These are phyloP conservation scores for Discoglossus pictus DNA, from an alignment of 2,797 vertebrate genomes.

Conservation along the genomic window DNA sequence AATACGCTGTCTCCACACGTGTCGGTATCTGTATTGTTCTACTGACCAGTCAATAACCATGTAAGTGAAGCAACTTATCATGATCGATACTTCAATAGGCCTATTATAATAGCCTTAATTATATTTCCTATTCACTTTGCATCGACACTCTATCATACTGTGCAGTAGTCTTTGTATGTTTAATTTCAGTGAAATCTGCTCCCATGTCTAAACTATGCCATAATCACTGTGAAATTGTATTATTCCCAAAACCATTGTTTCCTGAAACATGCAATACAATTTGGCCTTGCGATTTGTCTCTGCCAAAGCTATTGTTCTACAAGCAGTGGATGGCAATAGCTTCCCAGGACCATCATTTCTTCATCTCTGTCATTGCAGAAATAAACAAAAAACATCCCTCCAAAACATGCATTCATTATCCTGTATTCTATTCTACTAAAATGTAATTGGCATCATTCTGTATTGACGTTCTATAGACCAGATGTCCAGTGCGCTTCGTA, in stretches of 20 bases:
- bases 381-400: too few relatives aligned
- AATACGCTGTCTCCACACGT: constrained; percentile 49
- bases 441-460: constrained; percentile 41
- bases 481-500: constrained; percentile 43
- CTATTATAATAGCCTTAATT: constrained; percentile 62
- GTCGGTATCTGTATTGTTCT: constrained; percentile 57
- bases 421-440: constrained; percentile 39
- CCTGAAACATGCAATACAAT: constrained; percentile 46
- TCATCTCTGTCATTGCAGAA: constrained; percentile 43
- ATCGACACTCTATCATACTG: constrained; percentile 46
- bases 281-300: constrained; percentile 42
- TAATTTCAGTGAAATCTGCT: constrained; percentile 29
- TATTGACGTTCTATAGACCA: constrained; percentile 44
- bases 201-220: constrained; percentile 31
- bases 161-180: constrained; percentile 24
- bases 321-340: constrained; percentile 41
- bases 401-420: constrained; percentile 48
- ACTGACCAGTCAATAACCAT: constrained; percentile 53
- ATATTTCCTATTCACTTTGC: constrained; percentile 56
- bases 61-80: constrained; percentile 54
- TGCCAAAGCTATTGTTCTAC: constrained; percentile 51
- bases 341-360: constrained; percentile 50
- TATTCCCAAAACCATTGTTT: constrained; percentile 38
- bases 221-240: constrained; percentile 44
- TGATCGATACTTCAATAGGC: constrained; percentile 62